Conservation (phyloP, 2,888 invertebrate species). For the Hypomecis atomaria region DNA sequence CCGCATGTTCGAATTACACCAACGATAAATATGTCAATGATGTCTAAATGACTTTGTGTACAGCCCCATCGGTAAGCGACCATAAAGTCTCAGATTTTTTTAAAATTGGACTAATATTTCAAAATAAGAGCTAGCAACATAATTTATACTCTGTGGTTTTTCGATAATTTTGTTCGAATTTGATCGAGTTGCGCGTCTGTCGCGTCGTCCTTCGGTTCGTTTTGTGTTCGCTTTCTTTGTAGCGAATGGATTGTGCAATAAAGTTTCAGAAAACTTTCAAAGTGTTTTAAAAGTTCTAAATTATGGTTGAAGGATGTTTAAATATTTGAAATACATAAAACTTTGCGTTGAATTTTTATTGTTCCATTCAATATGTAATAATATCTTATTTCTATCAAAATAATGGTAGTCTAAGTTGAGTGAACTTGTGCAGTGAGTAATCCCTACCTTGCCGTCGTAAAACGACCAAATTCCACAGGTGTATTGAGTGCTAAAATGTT, state of each 20-base stretch:
- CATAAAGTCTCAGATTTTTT: too few relatives aligned
- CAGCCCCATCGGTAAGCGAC: too few relatives aligned
- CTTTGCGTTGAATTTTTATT: background rate
- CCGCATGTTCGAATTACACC: too few relatives aligned
- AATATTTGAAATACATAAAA: conserved; percentile 8
- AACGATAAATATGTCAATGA: too few relatives aligned
- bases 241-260: conserved; percentile 61
- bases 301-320: conserved; percentile 12
- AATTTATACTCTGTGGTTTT: conserved; percentile 8
- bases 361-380: background rate
- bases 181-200: conserved; percentile 24
- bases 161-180: conserved; percentile 15
- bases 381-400: conserved; percentile 35
- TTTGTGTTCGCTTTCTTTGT: conserved; percentile 29
- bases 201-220: conserved; percentile 24
- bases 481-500: conserved; percentile 66
- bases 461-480: conserved; percentile 76
- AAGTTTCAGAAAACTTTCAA: conserved; percentile 63
- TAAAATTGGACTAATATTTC: too few relatives aligned
- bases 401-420: conserved; percentile 71
- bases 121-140: background rate
- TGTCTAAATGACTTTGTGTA: too few relatives aligned
- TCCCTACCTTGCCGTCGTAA: conserved; percentile 60
- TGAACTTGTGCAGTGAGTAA: conserved; percentile 71
- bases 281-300: conserved; percentile 36